Conservation (phyloP, 2,888 invertebrate genomes). For the Lasioglossum lativentre region DNA sequence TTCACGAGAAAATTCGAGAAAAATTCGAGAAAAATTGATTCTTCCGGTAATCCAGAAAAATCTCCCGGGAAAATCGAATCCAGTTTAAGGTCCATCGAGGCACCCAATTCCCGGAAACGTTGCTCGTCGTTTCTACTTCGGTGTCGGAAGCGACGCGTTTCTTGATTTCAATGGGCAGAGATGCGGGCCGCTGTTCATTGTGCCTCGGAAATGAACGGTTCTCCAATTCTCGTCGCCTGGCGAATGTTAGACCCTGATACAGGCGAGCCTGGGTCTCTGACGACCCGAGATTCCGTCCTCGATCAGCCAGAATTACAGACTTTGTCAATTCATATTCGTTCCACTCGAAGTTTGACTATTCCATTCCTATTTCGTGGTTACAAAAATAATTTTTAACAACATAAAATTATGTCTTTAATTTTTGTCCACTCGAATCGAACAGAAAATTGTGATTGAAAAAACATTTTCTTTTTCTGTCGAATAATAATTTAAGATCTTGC, state of each 20-base stretch:
- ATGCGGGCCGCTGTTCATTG: background rate
- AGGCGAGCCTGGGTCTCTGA: background rate
- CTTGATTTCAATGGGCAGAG: background rate
- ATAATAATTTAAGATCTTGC: too few relatives aligned
- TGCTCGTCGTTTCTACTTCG: background rate
- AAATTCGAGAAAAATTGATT: slow-evolving; percentile 26
- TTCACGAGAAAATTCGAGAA: background rate
- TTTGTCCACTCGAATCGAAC: background rate
- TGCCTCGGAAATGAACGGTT: background rate
- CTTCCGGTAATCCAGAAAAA: background rate
- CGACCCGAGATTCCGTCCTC: background rate
- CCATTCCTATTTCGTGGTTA: background rate
- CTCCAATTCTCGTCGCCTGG: background rate
- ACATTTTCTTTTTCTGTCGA: too few relatives aligned
- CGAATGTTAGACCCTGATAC: background rate
- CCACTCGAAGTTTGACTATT: background rate
- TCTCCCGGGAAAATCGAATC: background rate
- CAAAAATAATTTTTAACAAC: background rate
- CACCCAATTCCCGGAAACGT: background rate
- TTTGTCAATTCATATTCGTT: background rate
- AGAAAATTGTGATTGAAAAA: too few relatives aligned
- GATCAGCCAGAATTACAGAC: background rate
- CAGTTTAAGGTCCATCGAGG: background rate
- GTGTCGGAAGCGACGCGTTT: background rate
- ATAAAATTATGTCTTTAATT: background rate